Evolutionary conservation across 1,140 invertebrate species (phyloP), one percentile per base, ranked within the genome.

Genomic region (Drosophila suzukii): DNA sequence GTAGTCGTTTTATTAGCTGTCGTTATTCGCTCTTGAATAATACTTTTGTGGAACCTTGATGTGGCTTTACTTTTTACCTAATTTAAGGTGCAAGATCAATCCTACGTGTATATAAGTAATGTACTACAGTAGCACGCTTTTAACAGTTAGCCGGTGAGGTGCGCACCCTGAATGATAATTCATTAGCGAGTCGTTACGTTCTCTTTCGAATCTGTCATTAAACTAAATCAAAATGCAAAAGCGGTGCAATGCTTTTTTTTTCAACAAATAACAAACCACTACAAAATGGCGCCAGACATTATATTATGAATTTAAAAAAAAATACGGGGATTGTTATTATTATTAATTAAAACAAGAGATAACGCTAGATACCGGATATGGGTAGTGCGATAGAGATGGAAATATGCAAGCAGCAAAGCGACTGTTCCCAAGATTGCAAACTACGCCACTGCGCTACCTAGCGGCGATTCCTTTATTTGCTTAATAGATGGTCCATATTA

Each of bases 151-250:
- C 12, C 15, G 49, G 10, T 13, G 10, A 3, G 27, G 6, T 62
- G 38, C 41, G 34, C 60, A 32, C 30, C 47, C 4, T 66, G 79
- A 81, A 82, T 82, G 63, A 55, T 75, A 82, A 83, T 83, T 65
- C 73, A 62, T 57, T 57, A 20, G 38, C 13, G 53, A 2, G 15
- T n/a, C 17, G 63, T 58, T 75, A 82, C 75, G 75, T 75, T 66
- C 73, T 50, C 62, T 81, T 73, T 68, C 63, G 61, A 68, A 60
- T 44, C 20, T 20, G 57, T 51, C 58, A 71, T 83, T 71, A 78
- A 81, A 82, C 75, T 75, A 83, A 78, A 78, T 81, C 61, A 78
- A 77, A 57, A 67, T 50, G 44, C 41, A 15, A 57, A 38, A 63
- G 47, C 41, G 32, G 55, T 20, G 20, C 20, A 20, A 36, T 47